phyloP scores from a whole-genome alignment of 2,113 vertebrate genomes.

The Mungos mungo region DNA sequence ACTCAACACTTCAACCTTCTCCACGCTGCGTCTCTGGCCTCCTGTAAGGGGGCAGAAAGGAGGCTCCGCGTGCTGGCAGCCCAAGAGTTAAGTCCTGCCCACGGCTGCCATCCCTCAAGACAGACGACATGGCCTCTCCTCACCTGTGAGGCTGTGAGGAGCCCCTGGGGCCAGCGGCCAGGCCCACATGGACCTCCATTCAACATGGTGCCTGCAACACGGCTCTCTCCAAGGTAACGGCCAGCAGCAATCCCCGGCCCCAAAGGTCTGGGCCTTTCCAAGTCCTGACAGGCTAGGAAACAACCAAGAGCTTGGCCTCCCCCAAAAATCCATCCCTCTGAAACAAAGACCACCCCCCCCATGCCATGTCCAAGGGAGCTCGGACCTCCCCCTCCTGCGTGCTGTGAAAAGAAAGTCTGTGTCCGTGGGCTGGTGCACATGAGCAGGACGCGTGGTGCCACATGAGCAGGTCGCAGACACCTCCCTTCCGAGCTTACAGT shows the following conservation, averaged over 20 bases:
- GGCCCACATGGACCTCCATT: fast-evolving
- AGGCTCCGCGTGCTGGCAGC: not conserved
- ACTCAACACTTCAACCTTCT: conserved; percentile 1
- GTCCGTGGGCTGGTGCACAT: fast-evolving
- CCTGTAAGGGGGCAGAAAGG: not conserved
- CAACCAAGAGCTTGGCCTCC: not conserved
- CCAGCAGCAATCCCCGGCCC: not conserved
- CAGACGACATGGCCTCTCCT: not conserved
- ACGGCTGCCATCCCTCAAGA: not conserved
- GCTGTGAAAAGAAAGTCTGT: fast-evolving
- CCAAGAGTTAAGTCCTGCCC: not conserved
- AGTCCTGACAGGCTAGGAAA: not conserved
- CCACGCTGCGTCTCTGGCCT: not conserved
- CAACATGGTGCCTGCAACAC: not conserved
- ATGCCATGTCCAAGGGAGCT: not conserved
- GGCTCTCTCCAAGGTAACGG: fast-evolving
- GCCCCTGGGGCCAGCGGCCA: not conserved
- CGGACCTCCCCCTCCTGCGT: not conserved
- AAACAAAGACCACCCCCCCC: not conserved
- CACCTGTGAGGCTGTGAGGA: not conserved
- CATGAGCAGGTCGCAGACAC: not conserved
- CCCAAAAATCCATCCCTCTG: not conserved
- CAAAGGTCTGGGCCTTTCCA: not conserved
- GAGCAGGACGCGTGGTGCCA: no score
- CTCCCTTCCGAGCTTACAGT: not conserved